Conservation (phyloP, 2,797 vertebrate genomes). For the Peromyscus nudipes region DNA sequence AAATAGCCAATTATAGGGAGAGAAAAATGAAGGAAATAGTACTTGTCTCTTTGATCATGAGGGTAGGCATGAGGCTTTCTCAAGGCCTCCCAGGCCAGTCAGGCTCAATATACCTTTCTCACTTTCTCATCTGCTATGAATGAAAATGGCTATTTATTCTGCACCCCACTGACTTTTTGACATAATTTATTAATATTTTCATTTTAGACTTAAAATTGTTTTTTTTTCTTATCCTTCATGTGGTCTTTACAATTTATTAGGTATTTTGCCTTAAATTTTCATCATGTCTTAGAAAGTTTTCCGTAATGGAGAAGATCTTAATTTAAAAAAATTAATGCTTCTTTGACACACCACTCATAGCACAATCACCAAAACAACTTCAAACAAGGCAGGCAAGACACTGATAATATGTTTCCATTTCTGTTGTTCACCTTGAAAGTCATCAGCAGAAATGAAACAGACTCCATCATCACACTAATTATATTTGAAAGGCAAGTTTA, state of each 20-base stretch:
- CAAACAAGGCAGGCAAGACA: not conserved
- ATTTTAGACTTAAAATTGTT: not conserved
- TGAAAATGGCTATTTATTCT: not conserved
- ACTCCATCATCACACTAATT: slow-evolving; percentile 40
- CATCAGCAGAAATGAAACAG: slow-evolving; percentile 70
- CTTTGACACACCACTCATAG: not conserved
- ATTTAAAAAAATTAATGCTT: not conserved
- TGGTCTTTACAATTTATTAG: not conserved
- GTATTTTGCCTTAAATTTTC: slow-evolving; percentile 32
- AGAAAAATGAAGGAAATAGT: not conserved
- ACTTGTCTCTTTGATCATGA: not conserved
- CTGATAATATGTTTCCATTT: not conserved
- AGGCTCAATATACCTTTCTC: not conserved
- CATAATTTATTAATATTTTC: not conserved
- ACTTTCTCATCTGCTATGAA: not conserved
- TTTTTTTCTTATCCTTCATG: not conserved
- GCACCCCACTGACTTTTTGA: not conserved
- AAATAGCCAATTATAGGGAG: not conserved
- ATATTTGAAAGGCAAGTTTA: slow-evolving; percentile 49
- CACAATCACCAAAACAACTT: not conserved
- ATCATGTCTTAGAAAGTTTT: not conserved
- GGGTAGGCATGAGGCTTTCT: rapidly evolving
- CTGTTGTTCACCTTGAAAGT: slow-evolving; percentile 25
- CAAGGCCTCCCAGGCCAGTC: rapidly evolving
- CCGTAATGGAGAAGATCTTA: not conserved